Evolutionary conservation across 2,888 invertebrate species (phyloP), one percentile per base, ranked within the genome.

Genomic region (Zaprionus obscuricornis): DNA sequence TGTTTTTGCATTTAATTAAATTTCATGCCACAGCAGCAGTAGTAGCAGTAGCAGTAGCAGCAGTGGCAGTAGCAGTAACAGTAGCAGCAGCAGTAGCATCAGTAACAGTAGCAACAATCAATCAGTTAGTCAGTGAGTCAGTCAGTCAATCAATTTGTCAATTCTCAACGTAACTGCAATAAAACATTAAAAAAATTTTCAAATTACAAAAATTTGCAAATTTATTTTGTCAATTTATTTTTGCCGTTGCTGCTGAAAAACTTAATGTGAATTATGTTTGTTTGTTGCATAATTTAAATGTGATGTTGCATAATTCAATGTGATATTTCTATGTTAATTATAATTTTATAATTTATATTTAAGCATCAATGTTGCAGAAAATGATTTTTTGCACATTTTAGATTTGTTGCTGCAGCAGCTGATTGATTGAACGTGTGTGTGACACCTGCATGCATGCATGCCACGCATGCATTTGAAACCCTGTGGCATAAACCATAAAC

Each of bases 381-480:
- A n/a, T n/a, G n/a, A n/a, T n/a, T n/a, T n/a, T n/a, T n/a, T n/a
- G n/a, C n/a, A n/a, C n/a, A 56, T 20, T 16, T 10, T 34, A 6
- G 14, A 11, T n/a, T 17, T 7, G 11, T 17, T 3, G 16, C 11
- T 51, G 20, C 20, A 10, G 36, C 24, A 16, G 6, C 40, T 11
- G 16, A 13, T 17, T 11, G n/a, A n/a, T n/a, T n/a, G n/a, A n/a
- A n/a, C n/a, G n/a, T n/a, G n/a, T n/a, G n/a, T n/a, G n/a, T n/a
- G n/a, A n/a, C n/a, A n/a, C n/a, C n/a, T n/a, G n/a, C n/a, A n/a
- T n/a, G n/a, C n/a, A n/a, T n/a, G n/a, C n/a, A 16, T 17, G 7
- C 18, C 14, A 34, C 13, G 79, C 85, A 59, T 62, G 62, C 73
- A 76, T 75, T 64, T 40, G 64, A 65, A 50, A 59, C 73, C 66